A percentile compares a stretch with the other conserved stretches of the same genome.
phyloP scores from a whole-genome alignment of 2,797 vertebrate genomes.

The Arremon brunneinucha region DNA sequence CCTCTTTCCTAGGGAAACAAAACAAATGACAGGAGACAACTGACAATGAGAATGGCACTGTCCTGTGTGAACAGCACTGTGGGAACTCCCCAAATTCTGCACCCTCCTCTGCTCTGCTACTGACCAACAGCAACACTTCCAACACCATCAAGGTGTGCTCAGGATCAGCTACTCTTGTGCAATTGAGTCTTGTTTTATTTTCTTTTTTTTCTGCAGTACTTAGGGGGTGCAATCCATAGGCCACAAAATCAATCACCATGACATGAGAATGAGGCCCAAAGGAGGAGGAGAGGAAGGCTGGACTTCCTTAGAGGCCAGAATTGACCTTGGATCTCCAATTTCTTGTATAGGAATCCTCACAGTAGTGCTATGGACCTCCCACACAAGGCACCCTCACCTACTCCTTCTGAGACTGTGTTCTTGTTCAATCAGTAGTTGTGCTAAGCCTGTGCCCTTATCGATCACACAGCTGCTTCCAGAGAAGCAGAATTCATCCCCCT shows the following conservation, averaged over 20 bases:
- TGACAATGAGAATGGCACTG: background rate
- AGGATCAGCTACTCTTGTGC: background rate
- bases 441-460: background rate
- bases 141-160: background rate
- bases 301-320: background rate
- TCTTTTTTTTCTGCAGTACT: background rate
- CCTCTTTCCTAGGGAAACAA: slow-evolving; percentile 56
- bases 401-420: background rate
- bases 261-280: background rate
- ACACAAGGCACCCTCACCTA: background rate
- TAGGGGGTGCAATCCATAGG: background rate
- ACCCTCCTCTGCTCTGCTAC: background rate
- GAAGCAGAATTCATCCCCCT: background rate
- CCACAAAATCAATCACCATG: background rate
- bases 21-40: background rate
- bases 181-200: background rate
- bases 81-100: background rate
- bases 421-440: background rate
- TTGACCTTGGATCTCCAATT: background rate
- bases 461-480: background rate
- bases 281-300: background rate
- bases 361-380: background rate
- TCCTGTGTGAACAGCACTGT: background rate
- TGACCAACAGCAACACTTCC: background rate
- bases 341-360: background rate